Conservation (phyloP, 2,888 invertebrate genomes). For the Chloroclysta siterata region DNA sequence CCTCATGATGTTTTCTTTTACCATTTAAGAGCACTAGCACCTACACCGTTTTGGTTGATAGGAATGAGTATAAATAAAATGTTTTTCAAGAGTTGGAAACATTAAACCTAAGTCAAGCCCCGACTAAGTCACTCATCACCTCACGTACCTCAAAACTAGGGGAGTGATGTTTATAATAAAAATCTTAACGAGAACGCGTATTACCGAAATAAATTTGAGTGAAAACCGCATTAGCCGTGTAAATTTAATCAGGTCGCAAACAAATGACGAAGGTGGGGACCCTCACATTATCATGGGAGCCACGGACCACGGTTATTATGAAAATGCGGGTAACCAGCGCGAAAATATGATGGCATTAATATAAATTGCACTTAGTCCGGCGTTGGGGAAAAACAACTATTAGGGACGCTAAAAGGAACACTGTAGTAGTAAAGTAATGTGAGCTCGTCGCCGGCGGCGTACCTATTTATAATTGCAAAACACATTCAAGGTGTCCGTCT, state of each 20-base stretch:
- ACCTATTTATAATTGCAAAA: constrained; percentile 35
- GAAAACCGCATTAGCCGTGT: constrained; percentile 68
- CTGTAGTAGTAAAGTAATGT: constrained; percentile 44
- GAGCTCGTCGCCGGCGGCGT: constrained; percentile 43
- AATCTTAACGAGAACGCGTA: constrained; percentile 49
- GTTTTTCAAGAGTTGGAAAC: no score
- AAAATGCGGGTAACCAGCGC: constrained; percentile 78
- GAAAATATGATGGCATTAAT: constrained; percentile 81
- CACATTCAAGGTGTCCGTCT: constrained; percentile 16
- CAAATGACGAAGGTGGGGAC: constrained; percentile 78
- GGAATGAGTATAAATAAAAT: no score
- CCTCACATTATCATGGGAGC: constrained; percentile 72
- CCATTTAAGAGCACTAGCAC: no score
- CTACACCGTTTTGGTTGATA: no score
- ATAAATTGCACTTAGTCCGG: constrained; percentile 77
- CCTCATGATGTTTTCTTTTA: no score
- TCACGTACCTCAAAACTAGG: background rate
- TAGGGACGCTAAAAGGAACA: constrained; percentile 47
- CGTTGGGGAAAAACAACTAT: constrained; percentile 71
- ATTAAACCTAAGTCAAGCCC: no score
- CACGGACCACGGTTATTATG: constrained; percentile 74
- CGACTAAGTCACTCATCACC: background rate
- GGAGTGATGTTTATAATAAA: constrained; percentile 24
- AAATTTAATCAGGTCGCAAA: constrained; percentile 80
- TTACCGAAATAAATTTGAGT: constrained; percentile 66